These are phyloP conservation scores for Drosophila fuyamai DNA, from an alignment of 1,140 invertebrate genomes.

Conservation along the genomic window DNA sequence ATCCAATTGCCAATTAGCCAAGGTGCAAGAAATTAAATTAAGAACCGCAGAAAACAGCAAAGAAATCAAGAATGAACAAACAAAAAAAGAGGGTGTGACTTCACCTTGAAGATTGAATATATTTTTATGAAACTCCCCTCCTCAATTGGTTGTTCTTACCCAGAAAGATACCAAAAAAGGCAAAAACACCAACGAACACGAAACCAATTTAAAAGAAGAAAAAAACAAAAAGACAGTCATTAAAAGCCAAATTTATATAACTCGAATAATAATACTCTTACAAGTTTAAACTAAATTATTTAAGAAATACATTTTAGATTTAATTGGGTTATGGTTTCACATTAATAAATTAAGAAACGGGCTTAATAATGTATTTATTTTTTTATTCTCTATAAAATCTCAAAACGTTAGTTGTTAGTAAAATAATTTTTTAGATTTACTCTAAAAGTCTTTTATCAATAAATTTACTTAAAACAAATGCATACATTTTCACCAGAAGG, in stretches of 20 bases:
- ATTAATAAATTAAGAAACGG: no score
- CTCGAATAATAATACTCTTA: neutral
- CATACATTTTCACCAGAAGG: neutral
- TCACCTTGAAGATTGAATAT: constrained; percentile 8
- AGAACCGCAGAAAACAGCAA: constrained; percentile 23
- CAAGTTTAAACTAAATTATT: no score
- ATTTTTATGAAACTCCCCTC: constrained; percentile 3
- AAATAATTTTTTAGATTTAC: no score
- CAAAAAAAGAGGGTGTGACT: neutral
- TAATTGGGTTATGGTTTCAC: no score
- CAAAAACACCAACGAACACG: constrained; percentile 43
- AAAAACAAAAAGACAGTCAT: constrained; percentile 13
- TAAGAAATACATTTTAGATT: no score
- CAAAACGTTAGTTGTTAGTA: no score
- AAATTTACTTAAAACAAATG: neutral
- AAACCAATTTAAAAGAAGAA: constrained; percentile 68
- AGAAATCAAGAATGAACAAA: neutral
- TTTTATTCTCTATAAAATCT: no score
- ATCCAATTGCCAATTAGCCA: constrained; percentile 72
- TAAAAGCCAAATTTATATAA: neutral
- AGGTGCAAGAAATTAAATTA: constrained; percentile 66
- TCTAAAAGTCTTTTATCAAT: no score
- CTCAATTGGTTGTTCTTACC: constrained; percentile 17
- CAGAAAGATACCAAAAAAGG: constrained; percentile 16
- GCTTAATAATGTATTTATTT: no score